These are phyloP conservation scores for Cyphomyrus plagiostoma DNA, from an alignment of 2,113 vertebrate species.

Conservation along the genomic window DNA sequence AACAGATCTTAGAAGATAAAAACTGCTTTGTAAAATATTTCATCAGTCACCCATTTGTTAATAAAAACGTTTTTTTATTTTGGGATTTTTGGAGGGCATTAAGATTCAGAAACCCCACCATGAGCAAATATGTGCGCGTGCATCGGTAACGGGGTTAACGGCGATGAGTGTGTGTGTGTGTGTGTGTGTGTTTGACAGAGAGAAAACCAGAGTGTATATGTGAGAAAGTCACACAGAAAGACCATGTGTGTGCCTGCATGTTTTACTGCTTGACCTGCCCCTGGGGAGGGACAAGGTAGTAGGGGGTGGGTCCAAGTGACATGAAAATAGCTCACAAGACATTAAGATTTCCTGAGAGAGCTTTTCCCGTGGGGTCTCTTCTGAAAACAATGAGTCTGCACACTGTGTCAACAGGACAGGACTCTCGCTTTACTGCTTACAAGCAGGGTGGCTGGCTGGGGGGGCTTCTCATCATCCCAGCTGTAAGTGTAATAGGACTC, in stretches of 20 bases:
- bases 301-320: conserved; percentile 25
- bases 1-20: neutral
- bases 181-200: neutral
- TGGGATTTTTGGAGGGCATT: neutral
- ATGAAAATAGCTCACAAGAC: conserved; percentile 10
- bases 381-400: conserved; percentile 1
- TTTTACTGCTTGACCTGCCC: conserved; percentile 32
- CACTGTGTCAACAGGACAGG: neutral
- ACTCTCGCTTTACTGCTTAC: conserved; percentile 7
- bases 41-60: neutral
- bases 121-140: neutral
- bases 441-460: neutral
- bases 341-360: conserved; percentile 21
- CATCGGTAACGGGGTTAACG: neutral
- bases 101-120: neutral
- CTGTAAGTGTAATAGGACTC: neutral
- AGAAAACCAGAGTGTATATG: neutral
- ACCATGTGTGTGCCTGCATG: conserved; percentile 12
- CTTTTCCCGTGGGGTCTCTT: neutral
- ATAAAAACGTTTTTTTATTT: neutral
- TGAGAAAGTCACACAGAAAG: neutral
- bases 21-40: neutral
- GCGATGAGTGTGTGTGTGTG: neutral
- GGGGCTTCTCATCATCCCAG: neutral
- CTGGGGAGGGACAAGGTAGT: conserved; percentile 33